Base-by-base conservation (phyloP, 2,113 vertebrate species). In the Saguinus imperator region DNA sequence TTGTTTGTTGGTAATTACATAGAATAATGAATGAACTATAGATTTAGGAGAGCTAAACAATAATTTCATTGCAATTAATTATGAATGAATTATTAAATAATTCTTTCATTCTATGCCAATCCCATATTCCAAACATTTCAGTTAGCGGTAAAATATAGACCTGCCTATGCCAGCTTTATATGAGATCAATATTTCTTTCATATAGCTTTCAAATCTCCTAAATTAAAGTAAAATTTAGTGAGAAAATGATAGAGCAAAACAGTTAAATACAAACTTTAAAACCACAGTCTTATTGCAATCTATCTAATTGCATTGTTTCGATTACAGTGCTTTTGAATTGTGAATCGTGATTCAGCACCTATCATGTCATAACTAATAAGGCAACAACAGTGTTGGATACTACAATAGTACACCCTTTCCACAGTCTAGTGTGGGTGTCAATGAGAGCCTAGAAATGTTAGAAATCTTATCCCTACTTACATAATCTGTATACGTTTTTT, bases 351-450 rank as follows among this genome's bases (percentile, higher is more conserved):
- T 98, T 98, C 98, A 99, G 99, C 98, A 99, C 98, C 99, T 99
- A 99, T 98, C 97, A 96, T 98, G 99, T 99, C 97, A 97, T 77
- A 98, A 98, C 98, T 99, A 99, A 99, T 99, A 99, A 99, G 99
- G 99, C 99, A 99, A 99, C 98, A 99, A 98, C 98, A 99, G 99
- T 99, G 98, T 99, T 2, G 23, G 96, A 98, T 98, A 98, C 99
- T 98, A 99, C 95, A 94, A 98, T 98, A 98, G 98, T 97, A 98
- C 97, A 98, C 98, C 98, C 98, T 98, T 91, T 98, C 98, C 98
- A 98, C 97, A 98, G 98, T 98, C 98, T 98, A 98, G 87, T 97
- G 98, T 90, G 61, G 98, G 94, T 98, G 98, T 98, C 94, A 96
- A 96, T 96, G 98, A 98, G 97, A 98, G 98, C 98, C 98, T 98